A percentile compares a stretch with the other conserved stretches of the same genome.
These are phyloP conservation scores for Prionace glauca DNA, from an alignment of 2,797 vertebrate species.

Conservation along the genomic window DNA sequence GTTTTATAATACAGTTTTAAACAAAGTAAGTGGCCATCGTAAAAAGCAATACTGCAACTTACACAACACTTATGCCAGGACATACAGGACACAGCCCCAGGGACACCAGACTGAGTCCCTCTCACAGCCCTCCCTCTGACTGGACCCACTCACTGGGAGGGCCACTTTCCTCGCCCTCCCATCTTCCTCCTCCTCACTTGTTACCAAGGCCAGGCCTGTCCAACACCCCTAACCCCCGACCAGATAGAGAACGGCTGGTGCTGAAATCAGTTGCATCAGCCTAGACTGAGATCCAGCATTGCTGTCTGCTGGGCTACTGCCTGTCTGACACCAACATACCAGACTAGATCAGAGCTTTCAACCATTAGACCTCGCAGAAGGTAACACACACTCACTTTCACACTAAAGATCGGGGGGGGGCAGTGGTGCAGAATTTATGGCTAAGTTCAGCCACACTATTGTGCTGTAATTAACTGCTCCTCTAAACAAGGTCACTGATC, in stretches of 20 bases:
- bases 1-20: slow-evolving; percentile 37
- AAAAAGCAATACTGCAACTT: slow-evolving; percentile 32
- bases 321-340: slow-evolving; percentile 54
- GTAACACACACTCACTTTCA: neutral
- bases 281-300: neutral
- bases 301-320: neutral
- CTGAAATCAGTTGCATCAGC: neutral
- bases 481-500: neutral
- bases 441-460: neutral
- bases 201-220: neutral
- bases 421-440: too few species aligned
- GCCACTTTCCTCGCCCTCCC: neutral
- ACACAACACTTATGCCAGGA: slow-evolving; percentile 25
- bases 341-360: slow-evolving; percentile 54
- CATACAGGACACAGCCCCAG: neutral
- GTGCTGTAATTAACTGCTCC: neutral
- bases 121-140: neutral
- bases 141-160: neutral
- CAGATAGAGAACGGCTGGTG: neutral
- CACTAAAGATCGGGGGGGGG: neutral
- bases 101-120: neutral
- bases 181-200: neutral
- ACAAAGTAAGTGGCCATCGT: slow-evolving; percentile 11
- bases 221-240: neutral
- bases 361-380: neutral